Base-by-base conservation (phyloP, 2,888 invertebrate species). In the Amphipoea lucens region DNA sequence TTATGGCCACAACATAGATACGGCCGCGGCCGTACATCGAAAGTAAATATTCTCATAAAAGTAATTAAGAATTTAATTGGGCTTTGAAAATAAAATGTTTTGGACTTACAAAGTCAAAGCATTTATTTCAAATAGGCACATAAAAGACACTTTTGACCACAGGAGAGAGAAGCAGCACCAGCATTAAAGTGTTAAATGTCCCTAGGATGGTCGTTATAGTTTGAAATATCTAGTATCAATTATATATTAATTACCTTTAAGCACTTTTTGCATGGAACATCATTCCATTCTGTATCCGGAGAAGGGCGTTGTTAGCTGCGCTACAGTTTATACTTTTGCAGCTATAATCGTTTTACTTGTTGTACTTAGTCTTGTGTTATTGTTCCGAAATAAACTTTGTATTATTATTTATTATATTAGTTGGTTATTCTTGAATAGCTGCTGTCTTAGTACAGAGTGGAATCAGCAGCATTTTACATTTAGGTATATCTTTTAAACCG, bases 361-460 rank as follows among this genome's bases (percentile, higher is more conserved):
- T 42, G 6, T 5, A 42, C 40, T 42, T 42, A 42, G 40, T 42
- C 40, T 42, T 42, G 40, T 42, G 5, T 42, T 42, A 42, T 42
- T 42, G 40, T 42, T 42, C 40, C 40, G 40, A 42, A 42, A 42
- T 42, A 42, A 42, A 42, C 40, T 42, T 42, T 42, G 4, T 4
- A 5, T 42, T 42, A 42, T 42, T 42, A 42, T 42, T 42, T 2
- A 45, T 11, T 45, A 9, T 69, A 42, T 62, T 51, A n/a, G 48
- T 65, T 65, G 54, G 11, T 45, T 68, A 17, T 81, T 20, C 23
- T 65, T 78, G 36, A 65, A 77, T 54, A 83, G n/a, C 42, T 36
- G 29, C 1, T 40, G n/a, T 48, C 11, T 36, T 65, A 48, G 11
- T 57, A 71, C n/a, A 29, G 42, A 57, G 36, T 63, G 20, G 23